A percentile compares a stretch with the other conserved stretches of the same genome.
phyloP scores from a whole-genome alignment of 1,140 invertebrate genomes.

The Dreissena polymorpha region DNA sequence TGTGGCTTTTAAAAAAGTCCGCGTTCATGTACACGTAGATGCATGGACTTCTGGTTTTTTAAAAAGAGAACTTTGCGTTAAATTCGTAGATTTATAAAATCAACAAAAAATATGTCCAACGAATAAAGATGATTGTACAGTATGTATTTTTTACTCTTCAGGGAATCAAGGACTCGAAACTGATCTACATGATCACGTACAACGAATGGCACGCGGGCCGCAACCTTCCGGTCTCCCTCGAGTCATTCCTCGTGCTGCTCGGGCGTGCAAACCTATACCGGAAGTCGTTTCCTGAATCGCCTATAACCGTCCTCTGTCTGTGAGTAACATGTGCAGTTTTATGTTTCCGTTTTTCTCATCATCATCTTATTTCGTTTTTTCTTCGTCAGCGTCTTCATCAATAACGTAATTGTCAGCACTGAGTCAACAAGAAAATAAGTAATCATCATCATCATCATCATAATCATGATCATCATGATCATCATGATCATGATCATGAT shows the following conservation, averaged over 20 bases:
- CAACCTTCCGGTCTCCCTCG: constrained; percentile 51
- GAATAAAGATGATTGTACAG: too few relatives aligned
- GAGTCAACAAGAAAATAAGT: background rate
- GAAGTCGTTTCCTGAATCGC: constrained; percentile 37
- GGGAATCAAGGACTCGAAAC: constrained; percentile 58
- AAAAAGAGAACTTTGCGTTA: too few relatives aligned
- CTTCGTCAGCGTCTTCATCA: constrained; percentile 26
- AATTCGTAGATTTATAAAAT: too few relatives aligned
- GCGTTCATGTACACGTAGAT: too few relatives aligned
- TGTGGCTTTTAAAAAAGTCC: too few relatives aligned
- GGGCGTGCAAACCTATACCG: constrained; percentile 43
- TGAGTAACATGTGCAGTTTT: constrained; percentile 14
- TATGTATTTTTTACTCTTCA: constrained; percentile 14
- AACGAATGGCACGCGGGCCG: constrained; percentile 52
- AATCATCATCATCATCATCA: too few relatives aligned
- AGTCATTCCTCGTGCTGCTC: constrained; percentile 54
- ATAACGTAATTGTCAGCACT: background rate
- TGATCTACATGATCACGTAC: constrained; percentile 57
- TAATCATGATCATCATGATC: too few relatives aligned
- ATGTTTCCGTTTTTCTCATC: too few relatives aligned
- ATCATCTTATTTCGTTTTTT: background rate
- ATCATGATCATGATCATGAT: background rate
- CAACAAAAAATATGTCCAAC: too few relatives aligned
- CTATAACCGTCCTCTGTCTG: constrained; percentile 50
- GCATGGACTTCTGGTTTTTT: too few relatives aligned